Evolutionary conservation across 2,113 vertebrate species (phyloP).

Genomic region (Penelope pileata): DNA sequence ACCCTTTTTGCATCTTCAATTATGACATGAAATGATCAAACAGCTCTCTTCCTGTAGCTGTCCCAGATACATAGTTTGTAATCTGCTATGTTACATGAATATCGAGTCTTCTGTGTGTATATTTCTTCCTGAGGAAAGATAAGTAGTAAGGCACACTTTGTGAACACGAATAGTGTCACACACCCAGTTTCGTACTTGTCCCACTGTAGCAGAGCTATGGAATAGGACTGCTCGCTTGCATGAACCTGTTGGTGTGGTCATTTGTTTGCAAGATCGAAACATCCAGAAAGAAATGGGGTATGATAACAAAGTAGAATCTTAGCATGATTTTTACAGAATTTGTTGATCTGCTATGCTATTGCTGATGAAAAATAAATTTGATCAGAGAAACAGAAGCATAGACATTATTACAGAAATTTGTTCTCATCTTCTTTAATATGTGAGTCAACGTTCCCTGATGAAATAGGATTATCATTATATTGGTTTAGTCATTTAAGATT

Average conservation of each 20-base stretch:
- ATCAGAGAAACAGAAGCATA: background rate
- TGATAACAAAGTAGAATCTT: background rate
- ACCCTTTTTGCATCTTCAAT: background rate
- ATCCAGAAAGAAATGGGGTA: background rate
- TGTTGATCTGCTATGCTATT: background rate
- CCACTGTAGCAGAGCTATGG: background rate
- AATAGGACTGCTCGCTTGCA: background rate
- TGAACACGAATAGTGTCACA: background rate
- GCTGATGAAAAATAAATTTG: background rate
- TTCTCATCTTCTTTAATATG: background rate
- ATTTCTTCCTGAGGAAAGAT: background rate
- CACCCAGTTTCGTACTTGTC: background rate
- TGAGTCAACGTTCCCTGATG: background rate
- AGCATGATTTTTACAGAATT: background rate
- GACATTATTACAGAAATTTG: background rate
- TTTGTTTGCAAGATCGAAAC: background rate
- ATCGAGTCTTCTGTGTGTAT: background rate
- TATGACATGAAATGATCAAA: background rate
- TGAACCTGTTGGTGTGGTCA: background rate
- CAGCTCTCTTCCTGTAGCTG: background rate
- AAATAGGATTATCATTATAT: background rate
- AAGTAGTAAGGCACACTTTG: background rate
- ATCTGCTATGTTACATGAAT: background rate
- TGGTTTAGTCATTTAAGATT: background rate
- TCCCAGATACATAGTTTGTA: background rate